Evolutionary conservation across 2,888 invertebrate species (phyloP).

Genomic region (Lepetodrilus schrolli): DNA sequence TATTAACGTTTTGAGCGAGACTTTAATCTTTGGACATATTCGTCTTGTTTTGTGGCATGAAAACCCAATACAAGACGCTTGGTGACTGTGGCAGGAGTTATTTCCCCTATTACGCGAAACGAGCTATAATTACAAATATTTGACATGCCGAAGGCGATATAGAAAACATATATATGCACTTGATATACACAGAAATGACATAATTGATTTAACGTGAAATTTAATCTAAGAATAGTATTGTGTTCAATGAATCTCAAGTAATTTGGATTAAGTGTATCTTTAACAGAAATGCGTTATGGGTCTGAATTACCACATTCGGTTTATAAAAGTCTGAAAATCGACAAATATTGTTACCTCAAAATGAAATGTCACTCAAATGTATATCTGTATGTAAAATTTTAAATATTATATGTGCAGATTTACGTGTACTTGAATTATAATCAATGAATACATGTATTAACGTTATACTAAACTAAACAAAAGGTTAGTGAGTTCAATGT

Average conservation of each 20-base stretch:
- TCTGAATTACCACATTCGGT: background rate
- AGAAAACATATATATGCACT: background rate
- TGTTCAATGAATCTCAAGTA: background rate
- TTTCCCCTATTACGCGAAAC: background rate
- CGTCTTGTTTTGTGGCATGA: background rate
- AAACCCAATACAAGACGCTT: background rate
- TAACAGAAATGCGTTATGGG: background rate
- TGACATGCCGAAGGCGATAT: too few relatives aligned
- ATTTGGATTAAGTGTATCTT: too few relatives aligned
- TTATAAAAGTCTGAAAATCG: background rate
- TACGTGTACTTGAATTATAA: too few relatives aligned
- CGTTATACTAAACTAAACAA: too few relatives aligned
- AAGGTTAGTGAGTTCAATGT: too few relatives aligned
- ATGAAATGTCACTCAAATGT: background rate
- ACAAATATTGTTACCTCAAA: too few relatives aligned
- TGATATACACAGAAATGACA: background rate
- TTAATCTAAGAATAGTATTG: too few relatives aligned
- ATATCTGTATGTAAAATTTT: background rate
- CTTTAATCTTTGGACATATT: background rate
- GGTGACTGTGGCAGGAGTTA: conserved; percentile 11
- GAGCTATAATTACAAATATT: background rate
- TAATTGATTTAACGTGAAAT: too few relatives aligned
- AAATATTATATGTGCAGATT: too few relatives aligned
- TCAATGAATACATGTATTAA: too few relatives aligned
- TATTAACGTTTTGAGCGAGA: background rate